Evolutionary conservation across 2,888 invertebrate genomes (phyloP), one percentile per base, ranked within the genome.

Genomic region (Dendrolimus houi): DNA sequence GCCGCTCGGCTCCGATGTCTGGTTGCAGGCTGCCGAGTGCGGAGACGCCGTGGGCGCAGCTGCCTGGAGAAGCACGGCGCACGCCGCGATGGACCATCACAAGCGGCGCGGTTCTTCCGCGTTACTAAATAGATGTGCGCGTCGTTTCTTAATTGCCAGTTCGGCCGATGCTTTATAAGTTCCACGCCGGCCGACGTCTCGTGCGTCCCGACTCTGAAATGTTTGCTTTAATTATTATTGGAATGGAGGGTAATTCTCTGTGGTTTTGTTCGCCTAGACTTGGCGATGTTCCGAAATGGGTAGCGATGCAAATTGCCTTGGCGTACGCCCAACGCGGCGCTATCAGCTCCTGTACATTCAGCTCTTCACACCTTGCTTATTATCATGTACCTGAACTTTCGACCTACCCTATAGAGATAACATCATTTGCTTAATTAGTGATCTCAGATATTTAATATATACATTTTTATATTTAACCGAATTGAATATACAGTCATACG

Each of bases 241-340:
- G 90, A 90, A 88, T 90, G 87, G 87, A 87, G 88, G 85, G 87
- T 89, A 87, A 87, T 89, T 90, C 88, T 86, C 81, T 75, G 85
- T 90, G 88, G 90, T 90, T 90, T 90, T 89, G 90, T 90, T 90
- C 87, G 88, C 85, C 88, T 89, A 90, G 90, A 90, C 90, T 90
- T 90, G 90, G 90, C 90, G 86, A 85, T 85, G 90, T 87, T 90
- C 90, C 90, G 90, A 90, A 89, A 87, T 77, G 87, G 87, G 88
- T 85, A 89, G 86, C 87, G 87, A 89, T 90, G 90, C 89, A 90
- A 90, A 90, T 90, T 90, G 85, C 85, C 83, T 90, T 90, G 90
- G 90, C 90, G 81, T 75, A 76, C 87, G 86, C 89, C 90, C 90
- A 90, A 90, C 77, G 79, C 84, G 87, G 86, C 87, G 86, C 85